Conservation (phyloP, 2,888 invertebrate genomes). For the Bombyx huttoni region DNA sequence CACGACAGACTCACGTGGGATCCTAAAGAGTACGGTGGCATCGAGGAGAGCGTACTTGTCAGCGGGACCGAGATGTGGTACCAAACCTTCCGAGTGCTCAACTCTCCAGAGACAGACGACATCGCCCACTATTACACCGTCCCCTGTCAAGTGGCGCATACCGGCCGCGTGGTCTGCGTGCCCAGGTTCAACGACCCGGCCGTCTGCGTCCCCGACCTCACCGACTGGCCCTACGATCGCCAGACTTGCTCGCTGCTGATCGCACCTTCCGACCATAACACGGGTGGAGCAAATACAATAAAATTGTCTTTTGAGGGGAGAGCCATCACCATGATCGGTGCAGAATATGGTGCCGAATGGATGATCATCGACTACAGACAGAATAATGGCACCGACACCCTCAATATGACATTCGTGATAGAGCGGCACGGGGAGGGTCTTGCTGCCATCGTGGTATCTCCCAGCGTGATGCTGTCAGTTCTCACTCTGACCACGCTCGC, state of each 20-base stretch:
- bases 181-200: slow-evolving; percentile 3
- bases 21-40: slow-evolving; percentile 17
- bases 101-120: slow-evolving; percentile 8
- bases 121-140: background rate
- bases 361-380: slow-evolving; percentile 23
- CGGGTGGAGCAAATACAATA: slow-evolving; percentile 4
- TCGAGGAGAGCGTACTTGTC: slow-evolving; percentile 7
- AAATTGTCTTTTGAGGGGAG: slow-evolving; percentile 9
- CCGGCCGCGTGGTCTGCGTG: slow-evolving; percentile 15
- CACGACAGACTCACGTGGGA: slow-evolving; percentile 30
- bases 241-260: slow-evolving; percentile 16
- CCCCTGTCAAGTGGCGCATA: slow-evolving; percentile 12
- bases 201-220: slow-evolving; percentile 18
- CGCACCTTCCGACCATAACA: background rate
- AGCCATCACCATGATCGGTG: slow-evolving; percentile 13
- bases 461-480: slow-evolving; percentile 19
- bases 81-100: slow-evolving; percentile 18
- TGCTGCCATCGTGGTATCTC: slow-evolving; percentile 23
- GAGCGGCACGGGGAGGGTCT: slow-evolving; percentile 26
- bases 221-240: slow-evolving; percentile 28
- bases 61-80: slow-evolving; percentile 14
- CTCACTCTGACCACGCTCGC: slow-evolving; percentile 20
- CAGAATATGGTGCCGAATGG: slow-evolving; percentile 29
- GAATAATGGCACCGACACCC: slow-evolving; percentile 9
- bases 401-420: slow-evolving; percentile 24